Percentiles rank a stretch among this genome's conserved stretches.
phyloP scores from a whole-genome alignment of 92 coral and sea anemone species.

The Nematostella vectensis region DNA sequence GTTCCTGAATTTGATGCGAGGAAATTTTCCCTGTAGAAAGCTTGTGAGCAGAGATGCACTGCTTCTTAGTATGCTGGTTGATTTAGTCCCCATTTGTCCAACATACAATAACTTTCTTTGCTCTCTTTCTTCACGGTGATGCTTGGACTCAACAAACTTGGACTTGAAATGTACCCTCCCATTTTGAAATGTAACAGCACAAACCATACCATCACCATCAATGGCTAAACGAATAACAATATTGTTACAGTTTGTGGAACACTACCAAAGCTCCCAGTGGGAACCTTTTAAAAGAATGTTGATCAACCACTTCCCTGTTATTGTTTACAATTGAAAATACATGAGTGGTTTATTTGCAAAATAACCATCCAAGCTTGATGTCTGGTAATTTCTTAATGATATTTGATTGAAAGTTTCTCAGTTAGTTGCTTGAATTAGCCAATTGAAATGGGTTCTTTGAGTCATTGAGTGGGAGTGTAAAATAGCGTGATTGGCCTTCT shows the following conservation, averaged over 20 bases:
- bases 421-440: no score
- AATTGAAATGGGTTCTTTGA: no score
- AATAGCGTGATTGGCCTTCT: no score
- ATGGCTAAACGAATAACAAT: conserved; percentile 27
- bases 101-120: conserved; percentile 32
- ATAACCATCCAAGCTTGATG: no score
- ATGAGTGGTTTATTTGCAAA: no score
- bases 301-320: no score
- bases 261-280: no score
- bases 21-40: conserved; percentile 31
- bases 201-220: conserved; percentile 91
- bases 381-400: no score
- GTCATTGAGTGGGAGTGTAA: no score
- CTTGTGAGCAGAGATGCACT: conserved; percentile 25
- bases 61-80: conserved; percentile 17
- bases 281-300: no score
- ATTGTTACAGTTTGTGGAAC: not conserved
- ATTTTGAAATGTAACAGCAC: conserved; percentile 71
- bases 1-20: conserved; percentile 46
- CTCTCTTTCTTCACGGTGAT: conserved; percentile 44
- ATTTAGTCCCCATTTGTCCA: conserved; percentile 72
- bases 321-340: no score
- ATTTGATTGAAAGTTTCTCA: no score
- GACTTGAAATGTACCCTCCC: conserved; percentile 73
- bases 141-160: conserved; percentile 62